Conservation (phyloP, 2,113 vertebrate species). For the Chloebia gouldiae region DNA sequence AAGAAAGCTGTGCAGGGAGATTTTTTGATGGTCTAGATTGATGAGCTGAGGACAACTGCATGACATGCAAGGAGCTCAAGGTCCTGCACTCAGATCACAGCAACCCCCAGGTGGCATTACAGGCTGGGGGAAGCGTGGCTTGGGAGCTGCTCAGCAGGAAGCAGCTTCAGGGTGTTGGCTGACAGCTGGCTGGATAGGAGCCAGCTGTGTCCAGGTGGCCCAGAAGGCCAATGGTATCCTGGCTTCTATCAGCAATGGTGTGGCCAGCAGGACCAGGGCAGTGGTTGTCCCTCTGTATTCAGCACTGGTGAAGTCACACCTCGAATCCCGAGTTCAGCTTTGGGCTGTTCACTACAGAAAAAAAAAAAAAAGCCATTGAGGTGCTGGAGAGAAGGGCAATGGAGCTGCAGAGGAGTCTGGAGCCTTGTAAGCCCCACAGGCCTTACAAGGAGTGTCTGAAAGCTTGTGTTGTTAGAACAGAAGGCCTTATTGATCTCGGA, state of each 20-base stretch:
- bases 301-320: neutral
- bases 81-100: neutral
- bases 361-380: neutral
- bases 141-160: neutral
- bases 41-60: neutral
- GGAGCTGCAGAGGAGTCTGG: neutral
- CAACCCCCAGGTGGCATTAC: no score
- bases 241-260: neutral
- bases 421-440: neutral
- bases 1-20: neutral
- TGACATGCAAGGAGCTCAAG: neutral
- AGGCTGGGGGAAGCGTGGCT: neutral
- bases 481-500: fast-evolving
- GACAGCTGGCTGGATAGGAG: neutral
- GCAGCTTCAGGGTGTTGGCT: no score
- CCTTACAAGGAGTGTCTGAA: neutral
- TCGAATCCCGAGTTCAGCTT: fast-evolving
- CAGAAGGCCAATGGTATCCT: neutral
- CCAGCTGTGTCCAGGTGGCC: neutral
- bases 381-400: neutral
- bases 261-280: neutral
- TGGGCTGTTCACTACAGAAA: no score
- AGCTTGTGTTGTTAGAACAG: neutral
- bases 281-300: neutral
- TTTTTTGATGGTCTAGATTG: neutral